A percentile compares a stretch with the other conserved stretches of the same genome.
These are phyloP conservation scores for Bos taurus DNA, from an alignment of 2,113 vertebrate genomes.

Conservation along the genomic window DNA sequence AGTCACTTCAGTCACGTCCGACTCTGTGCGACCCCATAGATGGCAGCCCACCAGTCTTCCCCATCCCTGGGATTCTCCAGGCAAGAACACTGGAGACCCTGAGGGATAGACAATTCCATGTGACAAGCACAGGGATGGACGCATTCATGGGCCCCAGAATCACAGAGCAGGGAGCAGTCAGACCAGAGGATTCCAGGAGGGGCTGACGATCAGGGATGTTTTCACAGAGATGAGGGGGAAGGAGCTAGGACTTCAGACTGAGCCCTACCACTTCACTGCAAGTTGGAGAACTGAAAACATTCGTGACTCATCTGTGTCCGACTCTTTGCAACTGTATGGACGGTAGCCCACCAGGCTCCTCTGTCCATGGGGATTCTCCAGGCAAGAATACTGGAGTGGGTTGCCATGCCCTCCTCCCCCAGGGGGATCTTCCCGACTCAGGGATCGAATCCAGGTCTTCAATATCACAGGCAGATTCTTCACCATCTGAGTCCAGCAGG, in stretches of 20 bases:
- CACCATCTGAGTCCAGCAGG: not conserved
- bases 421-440: not conserved
- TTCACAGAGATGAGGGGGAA: not conserved
- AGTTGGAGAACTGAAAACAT: not conserved
- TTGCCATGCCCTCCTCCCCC: not conserved
- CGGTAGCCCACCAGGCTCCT: not conserved
- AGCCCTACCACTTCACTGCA: not conserved
- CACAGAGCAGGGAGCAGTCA: not conserved
- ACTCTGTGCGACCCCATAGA: too few species aligned
- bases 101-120: fast-evolving
- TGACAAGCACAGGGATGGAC: not conserved
- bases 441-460: not conserved
- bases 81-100: not conserved
- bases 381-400: not conserved
- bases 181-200: fast-evolving
- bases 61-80: too few species aligned
- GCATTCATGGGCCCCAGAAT: fast-evolving
- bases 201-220: fast-evolving
- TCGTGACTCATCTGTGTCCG: not conserved
- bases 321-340: not conserved
- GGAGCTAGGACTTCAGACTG: fast-evolving
- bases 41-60: too few species aligned
- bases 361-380: not conserved
- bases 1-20: too few species aligned
- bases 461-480: not conserved